Evolutionary conservation across 2,797 vertebrate genomes (phyloP).

Genomic region (Gymnothorax reevesii): DNA sequence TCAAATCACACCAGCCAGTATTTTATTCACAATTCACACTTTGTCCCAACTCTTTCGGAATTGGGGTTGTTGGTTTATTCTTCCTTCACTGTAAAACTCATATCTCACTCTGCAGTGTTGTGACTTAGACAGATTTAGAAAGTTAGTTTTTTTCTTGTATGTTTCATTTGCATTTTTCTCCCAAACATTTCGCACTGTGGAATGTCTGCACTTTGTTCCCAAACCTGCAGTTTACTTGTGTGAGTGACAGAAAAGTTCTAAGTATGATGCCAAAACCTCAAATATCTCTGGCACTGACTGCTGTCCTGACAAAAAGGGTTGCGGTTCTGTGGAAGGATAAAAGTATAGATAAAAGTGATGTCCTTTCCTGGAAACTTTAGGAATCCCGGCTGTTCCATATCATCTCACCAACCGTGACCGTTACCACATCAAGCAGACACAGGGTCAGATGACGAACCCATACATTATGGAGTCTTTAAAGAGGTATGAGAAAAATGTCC

Average conservation of each 20-base stretch:
- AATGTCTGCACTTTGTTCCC: slow-evolving; percentile 63
- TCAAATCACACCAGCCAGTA: too few relatives aligned
- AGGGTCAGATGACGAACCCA: slow-evolving; percentile 18
- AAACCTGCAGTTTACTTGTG: slow-evolving; percentile 45
- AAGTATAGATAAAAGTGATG: slow-evolving; percentile 15
- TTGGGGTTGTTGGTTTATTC: neutral
- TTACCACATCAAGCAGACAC: slow-evolving; percentile 6
- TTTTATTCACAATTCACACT: too few relatives aligned
- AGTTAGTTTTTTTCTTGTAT: neutral
- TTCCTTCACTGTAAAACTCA: neutral
- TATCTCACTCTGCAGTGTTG: neutral
- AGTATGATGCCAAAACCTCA: slow-evolving; percentile 47
- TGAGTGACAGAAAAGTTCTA: slow-evolving; percentile 62
- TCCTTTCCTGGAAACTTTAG: neutral
- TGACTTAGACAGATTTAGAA: neutral
- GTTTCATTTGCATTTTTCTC: slow-evolving; percentile 53
- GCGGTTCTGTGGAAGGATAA: neutral
- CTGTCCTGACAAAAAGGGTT: neutral
- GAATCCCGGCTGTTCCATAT: slow-evolving; percentile 10
- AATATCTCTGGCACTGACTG: slow-evolving; percentile 39
- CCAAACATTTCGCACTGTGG: slow-evolving; percentile 33
- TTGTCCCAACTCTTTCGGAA: too few relatives aligned
- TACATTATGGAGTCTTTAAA: slow-evolving; percentile 15
- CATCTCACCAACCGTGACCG: neutral
- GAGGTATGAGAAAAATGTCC: neutral